phyloP scores from a whole-genome alignment of 2,888 invertebrate genomes.

The Rotaria socialis region DNA sequence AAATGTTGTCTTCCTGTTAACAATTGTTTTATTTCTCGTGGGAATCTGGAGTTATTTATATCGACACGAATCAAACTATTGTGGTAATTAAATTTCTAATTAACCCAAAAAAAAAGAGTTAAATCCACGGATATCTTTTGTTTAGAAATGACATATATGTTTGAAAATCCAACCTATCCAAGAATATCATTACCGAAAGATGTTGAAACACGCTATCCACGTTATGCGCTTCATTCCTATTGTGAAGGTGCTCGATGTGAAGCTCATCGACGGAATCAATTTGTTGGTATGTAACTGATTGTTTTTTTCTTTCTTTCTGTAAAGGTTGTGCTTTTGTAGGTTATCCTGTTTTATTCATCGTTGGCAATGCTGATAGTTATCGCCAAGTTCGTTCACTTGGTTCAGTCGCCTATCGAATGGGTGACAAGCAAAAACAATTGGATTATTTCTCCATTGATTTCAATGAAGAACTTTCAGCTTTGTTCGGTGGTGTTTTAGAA shows the following conservation, averaged over 20 bases:
- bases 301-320: too few species aligned
- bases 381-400: conserved; percentile 46
- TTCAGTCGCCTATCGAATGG: conserved; percentile 37
- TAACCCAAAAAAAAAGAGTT: too few species aligned
- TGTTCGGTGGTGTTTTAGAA: conserved; percentile 39
- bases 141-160: conserved; percentile 37
- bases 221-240: conserved; percentile 41
- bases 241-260: conserved; percentile 45
- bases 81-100: neutral
- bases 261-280: conserved; percentile 11
- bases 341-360: conserved; percentile 42
- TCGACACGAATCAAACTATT: conserved; percentile 3
- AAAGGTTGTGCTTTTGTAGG: neutral
- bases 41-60: neutral
- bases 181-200: neutral
- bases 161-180: neutral
- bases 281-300: neutral
- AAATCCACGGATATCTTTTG: neutral
- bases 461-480: conserved; percentile 45
- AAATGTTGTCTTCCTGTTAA: neutral
- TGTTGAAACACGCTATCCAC: neutral
- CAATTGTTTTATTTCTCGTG: neutral
- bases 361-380: conserved; percentile 46
- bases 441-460: conserved; percentile 44
- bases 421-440: conserved; percentile 45